Conservation (phyloP, 2,113 vertebrate species). For the Spilogale gracilis region DNA sequence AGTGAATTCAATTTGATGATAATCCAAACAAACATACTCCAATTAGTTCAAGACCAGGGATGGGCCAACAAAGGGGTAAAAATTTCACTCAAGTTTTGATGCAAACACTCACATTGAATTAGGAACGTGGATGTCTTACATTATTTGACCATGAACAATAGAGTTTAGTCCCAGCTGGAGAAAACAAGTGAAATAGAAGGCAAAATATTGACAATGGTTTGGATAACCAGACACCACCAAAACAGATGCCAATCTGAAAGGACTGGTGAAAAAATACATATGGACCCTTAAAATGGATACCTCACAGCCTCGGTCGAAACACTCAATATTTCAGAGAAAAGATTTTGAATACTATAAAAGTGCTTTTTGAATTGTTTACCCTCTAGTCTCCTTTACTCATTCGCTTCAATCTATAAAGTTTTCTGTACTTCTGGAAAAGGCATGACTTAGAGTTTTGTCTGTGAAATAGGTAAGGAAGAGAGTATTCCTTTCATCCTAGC, state of each 20-base stretch:
- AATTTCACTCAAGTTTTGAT: not conserved
- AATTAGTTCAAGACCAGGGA: slow-evolving; percentile 48
- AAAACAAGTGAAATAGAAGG: not conserved
- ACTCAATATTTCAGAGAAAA: not conserved
- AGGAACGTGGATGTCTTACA: not conserved
- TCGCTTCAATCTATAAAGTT: not conserved
- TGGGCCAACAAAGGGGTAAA: not conserved
- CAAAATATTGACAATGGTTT: not conserved
- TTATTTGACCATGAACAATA: not conserved
- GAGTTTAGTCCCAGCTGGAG: not conserved
- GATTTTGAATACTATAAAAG: not conserved
- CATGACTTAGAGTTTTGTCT: not conserved
- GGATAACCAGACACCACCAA: not conserved
- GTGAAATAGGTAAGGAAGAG: not conserved
- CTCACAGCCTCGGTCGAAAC: not conserved
- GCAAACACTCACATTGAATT: not conserved
- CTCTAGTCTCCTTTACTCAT: not conserved
- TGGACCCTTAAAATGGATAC: not conserved
- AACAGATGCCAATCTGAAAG: not conserved
- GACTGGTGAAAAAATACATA: not conserved
- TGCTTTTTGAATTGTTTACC: not conserved
- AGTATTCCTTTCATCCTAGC: not conserved
- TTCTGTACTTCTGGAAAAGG: not conserved
- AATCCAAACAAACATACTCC: slow-evolving; percentile 47
- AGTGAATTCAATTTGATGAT: slow-evolving; percentile 51